phyloP scores from a whole-genome alignment of 2,113 vertebrate genomes.

The Atherinomorus stipes region DNA sequence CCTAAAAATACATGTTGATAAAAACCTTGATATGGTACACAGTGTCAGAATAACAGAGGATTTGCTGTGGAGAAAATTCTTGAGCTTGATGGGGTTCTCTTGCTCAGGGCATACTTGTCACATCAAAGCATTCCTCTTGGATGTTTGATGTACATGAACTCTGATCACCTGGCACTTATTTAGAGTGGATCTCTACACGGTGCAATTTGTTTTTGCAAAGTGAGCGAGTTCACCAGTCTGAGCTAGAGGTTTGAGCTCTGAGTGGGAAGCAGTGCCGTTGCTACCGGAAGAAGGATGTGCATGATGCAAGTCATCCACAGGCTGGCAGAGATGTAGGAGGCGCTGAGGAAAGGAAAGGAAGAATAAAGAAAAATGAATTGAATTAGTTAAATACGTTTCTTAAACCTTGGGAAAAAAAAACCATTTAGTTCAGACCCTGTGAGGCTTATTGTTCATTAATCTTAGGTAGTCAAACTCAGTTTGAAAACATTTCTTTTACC shows the following conservation, averaged over 20 bases:
- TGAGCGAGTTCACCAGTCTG: background rate
- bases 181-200: background rate
- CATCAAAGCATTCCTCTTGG: background rate
- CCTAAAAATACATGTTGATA: background rate
- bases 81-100: no score
- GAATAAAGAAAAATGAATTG: background rate
- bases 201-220: background rate
- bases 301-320: conserved; percentile 32
- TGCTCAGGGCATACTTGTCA: background rate
- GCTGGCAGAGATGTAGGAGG: conserved; percentile 60
- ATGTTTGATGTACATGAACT: background rate
- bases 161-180: background rate
- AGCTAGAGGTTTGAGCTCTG: conserved; percentile 38
- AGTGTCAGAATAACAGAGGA: background rate
- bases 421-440: no score
- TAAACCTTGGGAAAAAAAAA: no score
- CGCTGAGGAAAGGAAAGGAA: conserved; percentile 42
- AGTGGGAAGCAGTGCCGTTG: background rate
- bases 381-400: no score
- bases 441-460: no score
- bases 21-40: background rate
- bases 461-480: no score
- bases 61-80: background rate
- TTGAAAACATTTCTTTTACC: no score
- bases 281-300: background rate